Evolutionary conservation across 2,888 invertebrate species (phyloP), one percentile per base, ranked within the genome.

Genomic region (Mongoloraphidia duomilia): DNA sequence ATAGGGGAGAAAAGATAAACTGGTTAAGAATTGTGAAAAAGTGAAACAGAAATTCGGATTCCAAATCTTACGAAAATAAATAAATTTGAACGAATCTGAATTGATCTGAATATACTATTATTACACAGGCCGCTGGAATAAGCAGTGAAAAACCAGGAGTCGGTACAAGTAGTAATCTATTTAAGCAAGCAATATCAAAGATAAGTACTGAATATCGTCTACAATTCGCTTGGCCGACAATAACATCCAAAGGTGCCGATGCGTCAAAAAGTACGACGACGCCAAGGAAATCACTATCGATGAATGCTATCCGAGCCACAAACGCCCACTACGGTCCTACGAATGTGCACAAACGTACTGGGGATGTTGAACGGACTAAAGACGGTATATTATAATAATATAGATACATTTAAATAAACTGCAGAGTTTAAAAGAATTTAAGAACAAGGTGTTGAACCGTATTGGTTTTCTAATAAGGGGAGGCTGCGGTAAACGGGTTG

Each of bases 171-270:
- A 39, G 40, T 39, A 39, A 14, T 59, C 82, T 85, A 66, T 72
- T 80, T 63, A 76, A 77, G 69, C 74, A 84, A 74, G 74, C 80
- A 71, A 74, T 84, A 67, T 76, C 78, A 61, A 77, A 80, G 69
- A 77, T 80, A 70, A 81, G 84, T 74, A 87, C 89, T 59, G 90
- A 90, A 73, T 90, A 90, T 73, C 80, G 84, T 61, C 79, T 89
- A 67, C 88, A 90, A 75, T 90, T 87, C 73, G 88, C 88, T 59
- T 90, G 90, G 90, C 90, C 90, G 56, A 70, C 68, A 54, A 66
- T 72, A 58, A 68, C 72, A 35, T 65, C 67, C 51, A 62, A 68
- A 40, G 69, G 70, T 54, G 66, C 67, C 47, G 66, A 68, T 49
- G 72, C 71, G 50, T 69, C 65, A 46, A 62, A 67, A 46, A 69